Evolutionary conservation across 2,888 invertebrate genomes (phyloP).

Genomic region (Chloroclysta siterata): DNA sequence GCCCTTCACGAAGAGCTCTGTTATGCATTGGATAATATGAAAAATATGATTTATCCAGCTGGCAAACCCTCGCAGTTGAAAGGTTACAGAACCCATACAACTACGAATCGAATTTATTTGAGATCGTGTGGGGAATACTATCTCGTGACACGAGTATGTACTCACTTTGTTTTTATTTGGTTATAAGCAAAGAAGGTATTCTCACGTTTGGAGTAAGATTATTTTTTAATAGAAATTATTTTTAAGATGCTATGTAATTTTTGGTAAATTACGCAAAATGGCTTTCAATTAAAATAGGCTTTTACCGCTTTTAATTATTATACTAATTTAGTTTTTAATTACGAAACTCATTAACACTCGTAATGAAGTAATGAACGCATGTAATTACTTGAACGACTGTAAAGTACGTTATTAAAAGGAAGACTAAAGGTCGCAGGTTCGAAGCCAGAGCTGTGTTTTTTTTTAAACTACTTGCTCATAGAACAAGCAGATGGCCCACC

Average conservation of each 20-base stretch:
- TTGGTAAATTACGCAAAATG: background rate
- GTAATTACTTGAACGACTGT: slow-evolving; percentile 10
- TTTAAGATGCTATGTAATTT: no score
- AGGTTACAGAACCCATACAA: slow-evolving; percentile 26
- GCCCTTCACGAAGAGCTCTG: no score
- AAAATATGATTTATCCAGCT: slow-evolving; percentile 21
- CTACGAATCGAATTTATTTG: slow-evolving; percentile 30
- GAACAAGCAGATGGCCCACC: no score
- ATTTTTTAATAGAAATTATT: background rate
- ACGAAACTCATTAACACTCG: slow-evolving; percentile 20
- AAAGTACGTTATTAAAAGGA: background rate
- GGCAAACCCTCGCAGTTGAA: slow-evolving; percentile 11
- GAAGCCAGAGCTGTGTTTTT: background rate
- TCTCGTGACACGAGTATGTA: slow-evolving; percentile 21
- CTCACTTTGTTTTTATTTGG: slow-evolving; percentile 11
- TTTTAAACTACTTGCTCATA: background rate
- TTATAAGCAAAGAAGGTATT: slow-evolving; percentile 3
- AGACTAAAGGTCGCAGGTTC: background rate
- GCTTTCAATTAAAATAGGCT: background rate
- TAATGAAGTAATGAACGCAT: slow-evolving; percentile 6
- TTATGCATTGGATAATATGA: background rate
- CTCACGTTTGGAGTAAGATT: background rate
- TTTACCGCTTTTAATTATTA: background rate
- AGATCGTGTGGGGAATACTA: slow-evolving; percentile 31
- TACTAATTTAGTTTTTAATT: slow-evolving; percentile 14